A percentile compares a stretch with the other conserved stretches of the same genome.
Evolutionary conservation across 2,888 invertebrate species (phyloP).

Genomic region (Drosophila trichaetosa): DNA sequence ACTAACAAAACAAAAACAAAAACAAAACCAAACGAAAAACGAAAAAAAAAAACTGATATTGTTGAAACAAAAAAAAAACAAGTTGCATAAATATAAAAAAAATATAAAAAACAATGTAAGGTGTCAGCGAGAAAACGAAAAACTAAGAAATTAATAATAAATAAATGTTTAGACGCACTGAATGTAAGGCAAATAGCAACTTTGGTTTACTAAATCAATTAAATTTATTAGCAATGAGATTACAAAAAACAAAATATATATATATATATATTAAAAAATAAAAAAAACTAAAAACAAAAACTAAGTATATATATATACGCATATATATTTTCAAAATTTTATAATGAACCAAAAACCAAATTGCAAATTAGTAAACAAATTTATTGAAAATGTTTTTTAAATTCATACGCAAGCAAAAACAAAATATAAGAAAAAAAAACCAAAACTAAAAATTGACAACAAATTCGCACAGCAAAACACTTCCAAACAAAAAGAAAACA

Average conservation of each 20-base stretch:
- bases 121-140: conserved; percentile 33
- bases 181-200: conserved; percentile 58
- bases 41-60: conserved; percentile 45
- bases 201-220: conserved; percentile 74
- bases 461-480: conserved; percentile 83
- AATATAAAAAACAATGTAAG: conserved; percentile 30
- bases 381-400: conserved; percentile 70
- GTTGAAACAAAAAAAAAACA: conserved; percentile 40
- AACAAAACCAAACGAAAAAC: conserved; percentile 12
- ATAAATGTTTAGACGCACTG: conserved; percentile 65
- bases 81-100: conserved; percentile 44
- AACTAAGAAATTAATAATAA: conserved; percentile 43
- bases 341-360: conserved; percentile 61
- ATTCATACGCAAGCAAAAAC: conserved; percentile 68
- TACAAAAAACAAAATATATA: conserved; percentile 35
- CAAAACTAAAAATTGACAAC: conserved; percentile 61
- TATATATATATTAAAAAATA: conserved; percentile 14
- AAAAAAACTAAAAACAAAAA: conserved; percentile 36
- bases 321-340: conserved; percentile 77
- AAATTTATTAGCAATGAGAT: conserved; percentile 74
- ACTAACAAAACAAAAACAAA: conserved; percentile 28
- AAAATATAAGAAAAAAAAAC: conserved; percentile 3
- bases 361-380: conserved; percentile 69
- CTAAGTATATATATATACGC: conserved; percentile 63
- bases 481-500: conserved; percentile 68